Base-by-base conservation (phyloP, 1,140 invertebrate genomes). In the Saccostrea glomerata region DNA sequence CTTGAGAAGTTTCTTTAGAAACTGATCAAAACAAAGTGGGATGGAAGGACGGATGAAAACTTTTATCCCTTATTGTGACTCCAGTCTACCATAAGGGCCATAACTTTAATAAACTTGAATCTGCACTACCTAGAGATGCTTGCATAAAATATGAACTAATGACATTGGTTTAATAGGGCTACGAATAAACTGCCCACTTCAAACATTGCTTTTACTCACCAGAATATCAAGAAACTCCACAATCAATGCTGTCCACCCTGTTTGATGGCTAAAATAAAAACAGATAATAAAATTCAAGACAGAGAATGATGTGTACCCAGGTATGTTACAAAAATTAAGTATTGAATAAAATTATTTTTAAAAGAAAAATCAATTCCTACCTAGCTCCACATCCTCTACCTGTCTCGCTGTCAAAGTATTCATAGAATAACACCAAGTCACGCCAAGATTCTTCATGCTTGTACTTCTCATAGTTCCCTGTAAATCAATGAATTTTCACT, bases 321-420 rank as follows among this genome's bases (percentile, higher is more conserved):
- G 30, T 36, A 36, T 36, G 30, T 36, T 36, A 1, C 30, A 36
- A 36, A 36, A 36, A 36, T 36, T 36, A 36, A 36, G 30, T 36
- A 36, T 36, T 36, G 30, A 36, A 36, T 36, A 36, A 36, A 36
- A 36, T 36, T 36, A 36, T 20, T 25, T 77, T n/a, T 23, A 23
- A 77, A 40, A 77, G 23, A 77, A 13, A 13, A 36, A 23, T 23
- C 25, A 47, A 17, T 47, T 36, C 73, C 12, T 86, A 94, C 94
- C 93, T 94, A 30, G 95, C 94, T 12, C 95, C 95, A 90, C 93
- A 95, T 0, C 95, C 95, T 84, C 92, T 82, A 5, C 95, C 95
- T 58, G 89, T 94, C 55, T 95, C 95, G 36, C 92, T 93, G 90
- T 95, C 89, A 86, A 95, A 95, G 88, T 91, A 95, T 89, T 95